Base-by-base conservation (phyloP, 2,888 invertebrate genomes). In the Desoria tigrina region DNA sequence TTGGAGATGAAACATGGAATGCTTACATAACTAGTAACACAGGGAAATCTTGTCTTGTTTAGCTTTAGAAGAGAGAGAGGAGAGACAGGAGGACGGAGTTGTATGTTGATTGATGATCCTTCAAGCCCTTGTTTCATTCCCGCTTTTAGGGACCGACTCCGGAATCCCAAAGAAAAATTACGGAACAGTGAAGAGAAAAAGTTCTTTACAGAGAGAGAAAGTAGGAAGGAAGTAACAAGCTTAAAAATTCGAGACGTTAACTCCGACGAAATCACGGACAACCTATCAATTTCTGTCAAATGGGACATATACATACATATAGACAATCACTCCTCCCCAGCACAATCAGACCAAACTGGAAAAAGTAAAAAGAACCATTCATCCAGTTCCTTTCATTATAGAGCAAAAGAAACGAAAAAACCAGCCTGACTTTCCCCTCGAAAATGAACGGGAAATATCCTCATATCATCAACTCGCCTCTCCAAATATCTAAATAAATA, bases 171-270 rank as follows among this genome's bases (percentile, higher is more conserved):
- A 45, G n/a, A 45, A 45, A 45, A 45, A 45, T 45, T 45, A 45
- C n/a, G 4, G 45, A 45, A 21, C 21, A 18, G 9, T 7, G 6
- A 7, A 11, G 6, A 32, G 9, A 21, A n/a, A 45, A 45, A 21
- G 4, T 45, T 18, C 21, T 45, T 45, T 45, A 45, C 9, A 45
- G 45, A 9, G 45, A 45, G n/a, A 21, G 45, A 45, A 16, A 45
- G 45, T 9, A 45, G 45, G 21, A 45, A 45, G 45, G 9, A 45
- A 45, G 45, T 45, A 45, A 45, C 45, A 45, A 45, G 45, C 45
- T 45, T 45, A 45, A 45, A 45, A 45, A 45, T 45, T 45, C 45
- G 45, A 45, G 45, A 45, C 45, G 45, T 45, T 45, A 45, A 45
- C 45, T 45, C 45, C 16, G 16, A 6, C 9, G 45, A 45, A 45